Evolutionary conservation across 2,113 vertebrate species (phyloP).

Genomic region (Capreolus pygargus): DNA sequence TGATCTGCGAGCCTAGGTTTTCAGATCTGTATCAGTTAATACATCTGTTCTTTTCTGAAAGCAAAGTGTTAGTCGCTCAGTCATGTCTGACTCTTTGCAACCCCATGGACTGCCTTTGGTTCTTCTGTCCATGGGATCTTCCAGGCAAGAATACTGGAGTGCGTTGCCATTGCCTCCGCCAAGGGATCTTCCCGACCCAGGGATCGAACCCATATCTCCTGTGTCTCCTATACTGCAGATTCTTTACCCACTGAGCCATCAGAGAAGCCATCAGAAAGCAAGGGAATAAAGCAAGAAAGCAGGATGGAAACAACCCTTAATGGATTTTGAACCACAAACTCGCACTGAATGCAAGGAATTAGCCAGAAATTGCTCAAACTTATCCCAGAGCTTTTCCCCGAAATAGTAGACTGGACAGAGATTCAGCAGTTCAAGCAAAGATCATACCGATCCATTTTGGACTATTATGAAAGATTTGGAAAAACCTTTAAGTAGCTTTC

Average conservation of each 20-base stretch:
- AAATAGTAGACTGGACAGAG: not conserved
- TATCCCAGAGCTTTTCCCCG: not conserved
- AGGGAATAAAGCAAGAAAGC: not conserved
- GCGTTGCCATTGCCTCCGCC: not conserved
- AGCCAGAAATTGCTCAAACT: not conserved
- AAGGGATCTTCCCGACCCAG: not conserved
- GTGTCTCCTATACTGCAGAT: not conserved
- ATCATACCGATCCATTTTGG: not conserved
- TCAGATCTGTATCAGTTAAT: not conserved
- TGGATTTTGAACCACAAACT: not conserved
- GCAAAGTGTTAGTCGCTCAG: not conserved
- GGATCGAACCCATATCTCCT: not conserved
- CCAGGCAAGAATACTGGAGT: not conserved
- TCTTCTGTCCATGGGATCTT: not conserved
- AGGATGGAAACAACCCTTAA: not conserved
- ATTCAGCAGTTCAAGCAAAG: not conserved
- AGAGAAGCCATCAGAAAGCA: not conserved
- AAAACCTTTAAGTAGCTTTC: not conserved
- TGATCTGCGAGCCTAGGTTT: not conserved
- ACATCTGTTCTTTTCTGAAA: not conserved
- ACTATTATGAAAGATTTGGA: not conserved
- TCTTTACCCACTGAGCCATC: not conserved
- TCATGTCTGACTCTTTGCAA: not conserved
- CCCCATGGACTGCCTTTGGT: not conserved
- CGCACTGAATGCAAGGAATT: not conserved